A percentile compares a stretch with the other conserved stretches of the same genome.
These are phyloP conservation scores for Hippopotamus amphibius DNA, from an alignment of 2,113 vertebrate species.

Conservation along the genomic window DNA sequence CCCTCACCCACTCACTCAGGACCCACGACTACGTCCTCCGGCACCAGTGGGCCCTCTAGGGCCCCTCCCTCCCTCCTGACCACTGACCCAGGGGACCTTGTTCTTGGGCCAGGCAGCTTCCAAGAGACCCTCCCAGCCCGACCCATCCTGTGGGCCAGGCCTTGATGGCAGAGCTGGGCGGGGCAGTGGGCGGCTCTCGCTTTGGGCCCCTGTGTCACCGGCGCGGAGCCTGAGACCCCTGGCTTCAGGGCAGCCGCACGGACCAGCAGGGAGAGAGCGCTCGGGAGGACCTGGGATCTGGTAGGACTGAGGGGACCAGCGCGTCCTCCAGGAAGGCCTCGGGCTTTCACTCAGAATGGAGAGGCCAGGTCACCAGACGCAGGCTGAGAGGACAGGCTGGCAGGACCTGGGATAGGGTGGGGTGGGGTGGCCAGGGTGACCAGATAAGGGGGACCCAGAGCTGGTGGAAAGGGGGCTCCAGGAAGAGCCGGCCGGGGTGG, in stretches of 20 bases:
- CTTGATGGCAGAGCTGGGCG: neutral
- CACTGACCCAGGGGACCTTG: neutral
- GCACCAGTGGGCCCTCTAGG: neutral
- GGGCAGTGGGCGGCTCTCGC: neutral
- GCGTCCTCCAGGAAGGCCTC: neutral
- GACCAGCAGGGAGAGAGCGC: neutral
- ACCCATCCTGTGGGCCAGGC: neutral
- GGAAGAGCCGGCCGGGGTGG: neutral
- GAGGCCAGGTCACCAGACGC: neutral
- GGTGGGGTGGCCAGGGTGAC: neutral
- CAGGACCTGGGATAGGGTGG: neutral
- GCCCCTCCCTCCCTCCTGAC: neutral
- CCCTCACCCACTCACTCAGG: no score
- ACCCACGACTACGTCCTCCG: accelerated
- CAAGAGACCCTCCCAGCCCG: neutral
- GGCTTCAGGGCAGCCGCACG: neutral
- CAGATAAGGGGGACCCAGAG: neutral
- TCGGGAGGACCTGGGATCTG: neutral
- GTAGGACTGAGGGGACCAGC: neutral
- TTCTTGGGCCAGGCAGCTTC: neutral
- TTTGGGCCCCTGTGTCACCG: no score
- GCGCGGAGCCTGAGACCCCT: neutral
- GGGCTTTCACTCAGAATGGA: neutral
- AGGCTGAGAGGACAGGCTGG: neutral
- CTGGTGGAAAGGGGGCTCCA: neutral